Conservation (phyloP, 2,113 vertebrate species). For the Caranx ignobilis region DNA sequence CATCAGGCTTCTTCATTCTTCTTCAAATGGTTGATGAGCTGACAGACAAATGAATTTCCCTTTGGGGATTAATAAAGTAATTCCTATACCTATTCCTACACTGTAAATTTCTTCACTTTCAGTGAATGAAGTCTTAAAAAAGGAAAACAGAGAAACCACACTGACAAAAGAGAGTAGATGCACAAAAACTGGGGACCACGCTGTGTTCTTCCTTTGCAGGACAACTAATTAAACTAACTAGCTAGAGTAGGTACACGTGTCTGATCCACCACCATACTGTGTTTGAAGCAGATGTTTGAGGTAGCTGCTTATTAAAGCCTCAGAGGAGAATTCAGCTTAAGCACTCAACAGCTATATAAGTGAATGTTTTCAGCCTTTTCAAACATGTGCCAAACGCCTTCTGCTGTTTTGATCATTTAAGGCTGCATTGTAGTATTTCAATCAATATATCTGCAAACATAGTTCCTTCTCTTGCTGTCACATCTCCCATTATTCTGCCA, state of each 20-base stretch:
- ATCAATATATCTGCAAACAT: conserved; percentile 7
- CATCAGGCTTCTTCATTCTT: too few relatives aligned
- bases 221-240: conserved; percentile 37
- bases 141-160: too few relatives aligned
- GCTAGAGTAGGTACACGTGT: conserved; percentile 6
- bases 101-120: too few relatives aligned
- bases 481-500: conserved; percentile 38
- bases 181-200: not conserved
- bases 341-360: not conserved
- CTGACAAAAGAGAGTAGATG: not conserved
- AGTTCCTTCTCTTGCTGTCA: conserved; percentile 13
- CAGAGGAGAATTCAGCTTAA: conserved; percentile 12
- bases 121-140: too few relatives aligned
- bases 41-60: too few relatives aligned
- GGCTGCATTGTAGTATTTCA: not conserved
- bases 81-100: too few relatives aligned
- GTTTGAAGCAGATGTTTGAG: conserved; percentile 46
- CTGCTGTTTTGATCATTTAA: not conserved
- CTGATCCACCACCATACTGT: conserved; percentile 19
- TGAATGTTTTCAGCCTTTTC: not conserved
- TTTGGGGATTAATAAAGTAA: too few relatives aligned
- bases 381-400: not conserved
- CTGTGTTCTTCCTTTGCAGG: conserved; percentile 24
- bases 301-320: conserved; percentile 30
- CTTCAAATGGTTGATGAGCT: too few relatives aligned